A percentile compares a stretch with the other conserved stretches of the same genome.
phyloP scores from a whole-genome alignment of 2,113 vertebrate species.

The Polypterus senegalus region DNA sequence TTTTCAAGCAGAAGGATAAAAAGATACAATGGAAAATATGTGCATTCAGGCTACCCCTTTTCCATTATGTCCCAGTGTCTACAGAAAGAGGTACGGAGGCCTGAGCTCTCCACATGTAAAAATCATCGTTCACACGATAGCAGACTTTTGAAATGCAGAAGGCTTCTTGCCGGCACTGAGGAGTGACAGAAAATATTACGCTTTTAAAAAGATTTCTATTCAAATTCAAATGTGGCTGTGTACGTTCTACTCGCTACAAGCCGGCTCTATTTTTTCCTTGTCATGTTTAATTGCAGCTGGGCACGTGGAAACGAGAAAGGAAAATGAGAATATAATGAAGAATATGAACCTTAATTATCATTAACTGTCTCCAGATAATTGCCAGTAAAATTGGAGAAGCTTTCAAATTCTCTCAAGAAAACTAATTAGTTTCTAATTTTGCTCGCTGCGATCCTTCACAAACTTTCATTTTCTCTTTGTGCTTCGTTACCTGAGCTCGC shows the following conservation, averaged over 20 bases:
- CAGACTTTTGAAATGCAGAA: not conserved
- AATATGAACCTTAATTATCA: slow-evolving; percentile 27
- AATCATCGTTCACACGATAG: too few relatives aligned
- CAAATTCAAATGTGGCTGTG: slow-evolving; percentile 5
- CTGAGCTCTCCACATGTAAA: too few relatives aligned
- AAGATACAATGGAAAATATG: too few relatives aligned
- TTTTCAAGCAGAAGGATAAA: too few relatives aligned
- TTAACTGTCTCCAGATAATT: slow-evolving; percentile 29
- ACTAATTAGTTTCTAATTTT: slow-evolving; percentile 31
- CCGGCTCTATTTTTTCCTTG: slow-evolving; percentile 8
- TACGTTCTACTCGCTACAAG: not conserved
- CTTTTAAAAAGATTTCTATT: slow-evolving; percentile 14
- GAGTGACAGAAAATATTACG: slow-evolving; percentile 13
- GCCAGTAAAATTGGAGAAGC: slow-evolving; percentile 30
- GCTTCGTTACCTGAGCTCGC: too few relatives aligned
- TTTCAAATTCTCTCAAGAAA: slow-evolving; percentile 39
- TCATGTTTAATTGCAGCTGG: slow-evolving; percentile 15
- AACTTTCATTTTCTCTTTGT: not conserved
- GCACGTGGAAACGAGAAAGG: slow-evolving; percentile 17
- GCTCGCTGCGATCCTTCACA: slow-evolving; percentile 4
- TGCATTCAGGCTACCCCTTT: too few relatives aligned
- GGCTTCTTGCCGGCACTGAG: slow-evolving; percentile 6
- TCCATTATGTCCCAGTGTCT: too few relatives aligned
- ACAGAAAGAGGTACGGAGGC: too few relatives aligned
- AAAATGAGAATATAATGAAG: slow-evolving; percentile 29